Conservation (phyloP, 2,797 vertebrate genomes). For the Molossus molossus region DNA sequence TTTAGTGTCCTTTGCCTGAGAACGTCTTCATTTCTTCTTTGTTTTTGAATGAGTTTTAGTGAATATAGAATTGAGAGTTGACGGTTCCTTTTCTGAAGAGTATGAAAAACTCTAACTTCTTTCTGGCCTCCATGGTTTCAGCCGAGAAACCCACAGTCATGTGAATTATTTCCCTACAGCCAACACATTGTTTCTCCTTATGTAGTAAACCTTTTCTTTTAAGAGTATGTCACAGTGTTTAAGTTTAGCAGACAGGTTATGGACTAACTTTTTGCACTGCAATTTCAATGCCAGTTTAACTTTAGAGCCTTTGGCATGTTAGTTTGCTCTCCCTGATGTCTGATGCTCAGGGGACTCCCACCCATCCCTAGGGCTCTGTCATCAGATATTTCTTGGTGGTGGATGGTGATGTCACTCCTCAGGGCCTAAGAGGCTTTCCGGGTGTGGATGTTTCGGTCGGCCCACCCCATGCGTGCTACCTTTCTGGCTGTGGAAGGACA, state of each 20-base stretch:
- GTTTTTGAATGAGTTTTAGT: not conserved
- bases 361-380: not conserved
- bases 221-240: not conserved
- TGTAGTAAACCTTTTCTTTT: not conserved
- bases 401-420: not conserved
- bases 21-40: not conserved
- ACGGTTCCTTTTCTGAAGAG: not conserved
- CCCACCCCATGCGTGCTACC: not conserved
- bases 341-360: not conserved
- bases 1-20: slow-evolving; percentile 13
- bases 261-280: not conserved
- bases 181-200: not conserved
- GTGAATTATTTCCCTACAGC: not conserved
- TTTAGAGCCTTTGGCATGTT: not conserved
- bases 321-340: not conserved
- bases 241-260: not conserved
- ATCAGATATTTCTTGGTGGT: not conserved
- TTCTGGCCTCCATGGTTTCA: not conserved
- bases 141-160: not conserved
- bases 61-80: not conserved
- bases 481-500: not conserved
- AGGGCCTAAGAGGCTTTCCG: not conserved
- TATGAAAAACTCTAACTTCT: not conserved
- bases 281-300: not conserved
- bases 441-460: not conserved